A percentile compares a stretch with the other conserved stretches of the same genome.
Conservation (phyloP, 2,888 invertebrate genomes). For the Perithous albicinctus region DNA sequence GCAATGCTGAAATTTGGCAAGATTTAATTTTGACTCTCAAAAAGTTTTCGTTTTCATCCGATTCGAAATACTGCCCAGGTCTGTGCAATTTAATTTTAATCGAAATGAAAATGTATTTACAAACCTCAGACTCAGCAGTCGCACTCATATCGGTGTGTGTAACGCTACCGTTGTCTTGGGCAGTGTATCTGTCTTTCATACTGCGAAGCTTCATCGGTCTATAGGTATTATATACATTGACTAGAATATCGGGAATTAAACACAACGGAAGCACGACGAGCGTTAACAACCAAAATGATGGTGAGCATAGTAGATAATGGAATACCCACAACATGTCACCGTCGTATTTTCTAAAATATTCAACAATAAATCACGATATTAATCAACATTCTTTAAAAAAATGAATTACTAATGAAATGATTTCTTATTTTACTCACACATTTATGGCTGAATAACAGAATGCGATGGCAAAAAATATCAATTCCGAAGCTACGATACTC, state of each 20-base stretch:
- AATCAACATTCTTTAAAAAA: slow-evolving; percentile 3
- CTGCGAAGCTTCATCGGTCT: slow-evolving; percentile 72
- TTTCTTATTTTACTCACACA: slow-evolving; percentile 86
- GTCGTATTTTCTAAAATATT: slow-evolving; percentile 84
- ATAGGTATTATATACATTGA: slow-evolving; percentile 72
- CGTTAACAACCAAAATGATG: slow-evolving; percentile 88
- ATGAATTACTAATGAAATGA: background rate
- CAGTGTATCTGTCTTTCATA: slow-evolving; percentile 59
- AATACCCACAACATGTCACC: slow-evolving; percentile 88
- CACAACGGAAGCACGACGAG: slow-evolving; percentile 85
- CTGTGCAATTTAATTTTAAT: too few species aligned
- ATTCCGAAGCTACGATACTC: slow-evolving; percentile 86
- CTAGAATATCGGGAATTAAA: slow-evolving; percentile 86
- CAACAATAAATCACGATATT: background rate
- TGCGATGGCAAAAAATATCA: slow-evolving; percentile 86
- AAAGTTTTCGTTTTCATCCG: too few species aligned
- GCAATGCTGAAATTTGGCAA: background rate
- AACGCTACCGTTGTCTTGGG: slow-evolving; percentile 55
- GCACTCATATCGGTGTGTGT: slow-evolving; percentile 61
- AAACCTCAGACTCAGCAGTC: slow-evolving; percentile 62
- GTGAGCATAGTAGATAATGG: slow-evolving; percentile 86
- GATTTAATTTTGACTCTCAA: background rate
- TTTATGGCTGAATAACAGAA: slow-evolving; percentile 86
- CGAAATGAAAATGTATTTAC: background rate
- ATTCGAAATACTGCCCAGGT: too few species aligned